Base-by-base conservation (phyloP, 2,113 vertebrate genomes). In the Sturnus vulgaris region DNA sequence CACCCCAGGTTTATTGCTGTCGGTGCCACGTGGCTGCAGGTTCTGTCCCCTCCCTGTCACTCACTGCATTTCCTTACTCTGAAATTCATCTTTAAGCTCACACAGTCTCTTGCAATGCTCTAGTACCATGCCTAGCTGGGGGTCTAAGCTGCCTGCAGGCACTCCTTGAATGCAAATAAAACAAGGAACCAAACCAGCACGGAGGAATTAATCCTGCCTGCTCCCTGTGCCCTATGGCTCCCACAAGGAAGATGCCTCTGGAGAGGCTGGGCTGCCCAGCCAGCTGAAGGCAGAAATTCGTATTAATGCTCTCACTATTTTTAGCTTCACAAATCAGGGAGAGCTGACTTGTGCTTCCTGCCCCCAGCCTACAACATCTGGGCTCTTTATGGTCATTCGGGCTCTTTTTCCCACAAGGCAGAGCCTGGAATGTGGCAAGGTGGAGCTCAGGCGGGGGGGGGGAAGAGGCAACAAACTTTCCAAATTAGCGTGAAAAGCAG, bases 281-380 rank as follows among this genome's bases (percentile, higher is more conserved):
- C 1, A 93, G 55, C 61, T 19, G 24, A 9, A 47, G 23, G 60
- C 13, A 93, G 35, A 52, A 17, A 47, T n/a, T 35, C 0, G 0
- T 31, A 57, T 57, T 79, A 78, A 86, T 4, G 64, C 39, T n/a
- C 44, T 69, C 59, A 3, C 52, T 90, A 86, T 91, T 92, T 88
- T 90, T 82, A 95, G 85, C 53, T 80, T 66, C 20, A 1, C 68
- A 40, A 92, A 79, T 42, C 85, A 76, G 44, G 39, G 59, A 61
- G 28, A 77, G 72, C 82, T 46, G 60, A 56, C 39, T 90, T 1
- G 5, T 4, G 12, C 64, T 95, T 96, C 96, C 92, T 94, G 83
- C 82, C 50, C 47, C 76, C 8, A 22, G 86, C 73, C 66, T n/a
- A 61, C 50, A 79, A 86, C 96, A 96, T 95, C 95, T 96, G 95